phyloP scores from a whole-genome alignment of 2,888 invertebrate species.

The Argyra leucocephala region DNA sequence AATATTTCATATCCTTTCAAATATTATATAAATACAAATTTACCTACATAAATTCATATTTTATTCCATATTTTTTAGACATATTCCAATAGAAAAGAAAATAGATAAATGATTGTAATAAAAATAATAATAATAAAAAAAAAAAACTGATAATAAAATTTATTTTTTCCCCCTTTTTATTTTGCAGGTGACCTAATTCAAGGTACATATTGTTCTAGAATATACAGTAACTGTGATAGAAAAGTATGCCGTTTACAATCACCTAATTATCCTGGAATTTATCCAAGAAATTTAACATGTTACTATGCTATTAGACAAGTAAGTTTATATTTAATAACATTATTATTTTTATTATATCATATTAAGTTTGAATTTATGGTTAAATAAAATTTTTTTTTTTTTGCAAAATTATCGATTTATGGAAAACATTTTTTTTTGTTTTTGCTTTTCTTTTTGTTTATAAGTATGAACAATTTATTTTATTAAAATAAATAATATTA shows the following conservation, averaged over 20 bases:
- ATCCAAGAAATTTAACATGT: slow-evolving; percentile 88
- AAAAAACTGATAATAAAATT: no score
- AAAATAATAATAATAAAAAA: no score
- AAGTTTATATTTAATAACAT: slow-evolving; percentile 29
- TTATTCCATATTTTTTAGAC: not conserved
- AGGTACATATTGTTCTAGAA: slow-evolving; percentile 83
- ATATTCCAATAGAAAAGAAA: not conserved
- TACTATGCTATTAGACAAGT: slow-evolving; percentile 77
- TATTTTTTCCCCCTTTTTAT: not conserved
- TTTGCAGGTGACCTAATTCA: slow-evolving; percentile 78
- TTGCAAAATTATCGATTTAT: no score
- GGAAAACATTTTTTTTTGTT: no score
- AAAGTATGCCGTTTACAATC: slow-evolving; percentile 83
- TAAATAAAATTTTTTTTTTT: no score
- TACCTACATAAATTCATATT: no score
- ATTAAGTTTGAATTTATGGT: no score
- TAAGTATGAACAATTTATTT: no score
- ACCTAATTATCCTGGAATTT: slow-evolving; percentile 86
- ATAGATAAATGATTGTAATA: slow-evolving; percentile 3
- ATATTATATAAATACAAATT: not conserved
- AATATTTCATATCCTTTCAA: not conserved
- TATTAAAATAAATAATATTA: no score
- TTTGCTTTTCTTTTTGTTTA: no score
- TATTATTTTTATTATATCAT: no score
- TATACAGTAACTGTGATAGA: slow-evolving; percentile 86